Base-by-base conservation (phyloP, 2,113 vertebrate species). In the Neotragus pygmaeus region DNA sequence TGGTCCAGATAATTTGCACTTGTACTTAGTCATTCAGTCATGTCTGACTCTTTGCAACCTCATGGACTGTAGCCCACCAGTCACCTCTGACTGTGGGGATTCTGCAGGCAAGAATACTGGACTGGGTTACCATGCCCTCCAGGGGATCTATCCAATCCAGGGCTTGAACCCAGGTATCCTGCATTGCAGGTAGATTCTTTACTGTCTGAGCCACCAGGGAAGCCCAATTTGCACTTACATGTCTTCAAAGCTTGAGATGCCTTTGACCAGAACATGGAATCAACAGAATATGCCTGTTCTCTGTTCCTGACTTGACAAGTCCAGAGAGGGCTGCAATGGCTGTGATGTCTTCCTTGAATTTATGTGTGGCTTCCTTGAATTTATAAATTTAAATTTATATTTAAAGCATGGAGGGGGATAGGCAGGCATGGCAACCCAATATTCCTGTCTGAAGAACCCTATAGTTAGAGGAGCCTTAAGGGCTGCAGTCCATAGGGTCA, bases 281-380 rank as follows among this genome's bases (percentile, higher is more conserved):
- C 78, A 36, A 4, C 19, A 47, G 1, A 11, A 57, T 2, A 12
- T 28, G 2, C 11, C 1, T 8, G 23, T 36, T 23, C 7, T 60
- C 2, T 17, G 75, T 25, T 80, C 47, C 92, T 66, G 28, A 15
- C 53, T 53, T 51, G 60, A 28, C n/a, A 33, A 17, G 28, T 16
- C 64, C 0, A 33, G 12, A 33, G 7, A 36, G 23, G 45, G 33
- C 23, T 43, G 27, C 33, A 13, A 14, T 5, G 28, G 19, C 39
- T 94, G 6, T 28, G 17, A 25, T 33, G 94, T 95, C 66, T 28
- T 51, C 70, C 53, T 81, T 86, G 58, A 77, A 58, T 77, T 75
- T 83, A 8, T 49, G 5, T 57, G 16, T 17, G 51, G 33, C 64
- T 27, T 51, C 66, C 39, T 81, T 85, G 58, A 16, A 64, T 64